These are phyloP conservation scores for Napeogenes sylphis DNA, from an alignment of 2,888 invertebrate genomes.

Conservation along the genomic window DNA sequence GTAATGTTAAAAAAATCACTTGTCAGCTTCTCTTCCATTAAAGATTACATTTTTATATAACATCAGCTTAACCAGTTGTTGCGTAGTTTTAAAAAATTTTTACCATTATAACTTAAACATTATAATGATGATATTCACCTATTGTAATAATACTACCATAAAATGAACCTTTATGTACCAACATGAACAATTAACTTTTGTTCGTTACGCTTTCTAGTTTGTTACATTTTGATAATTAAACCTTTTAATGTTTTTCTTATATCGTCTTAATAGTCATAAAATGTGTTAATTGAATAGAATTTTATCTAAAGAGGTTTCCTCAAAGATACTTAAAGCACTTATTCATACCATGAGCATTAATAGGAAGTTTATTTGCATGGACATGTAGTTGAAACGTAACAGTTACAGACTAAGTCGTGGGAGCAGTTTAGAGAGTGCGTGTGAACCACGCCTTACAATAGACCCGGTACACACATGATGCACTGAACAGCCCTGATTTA, in stretches of 20 bases:
- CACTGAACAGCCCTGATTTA: constrained; percentile 64
- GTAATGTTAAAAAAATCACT: constrained; percentile 8
- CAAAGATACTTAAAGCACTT: neutral
- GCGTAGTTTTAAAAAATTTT: too few species aligned
- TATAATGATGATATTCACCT: constrained; percentile 10
- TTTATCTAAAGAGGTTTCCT: too few species aligned
- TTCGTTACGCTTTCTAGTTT: constrained; percentile 61
- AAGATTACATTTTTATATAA: too few species aligned
- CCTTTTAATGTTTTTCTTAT: too few species aligned
- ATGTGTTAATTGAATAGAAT: constrained; percentile 1
- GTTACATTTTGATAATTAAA: constrained; percentile 36
- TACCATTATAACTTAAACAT: constrained; percentile 6
- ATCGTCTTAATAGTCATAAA: neutral
- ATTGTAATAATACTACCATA: constrained; percentile 16
- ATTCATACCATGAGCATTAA: neutral
- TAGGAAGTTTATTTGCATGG: constrained; percentile 41
- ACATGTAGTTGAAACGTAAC: constrained; percentile 39
- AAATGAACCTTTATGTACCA: constrained; percentile 27
- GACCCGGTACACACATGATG: constrained; percentile 57
- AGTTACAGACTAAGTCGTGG: constrained; percentile 49
- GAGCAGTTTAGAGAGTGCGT: constrained; percentile 69
- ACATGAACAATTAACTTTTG: constrained; percentile 34
- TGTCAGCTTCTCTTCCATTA: too few species aligned
- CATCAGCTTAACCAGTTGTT: too few species aligned
- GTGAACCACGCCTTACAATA: constrained; percentile 68